Evolutionary conservation across 2,888 invertebrate species (phyloP).

Genomic region (Perdita meconis): DNA sequence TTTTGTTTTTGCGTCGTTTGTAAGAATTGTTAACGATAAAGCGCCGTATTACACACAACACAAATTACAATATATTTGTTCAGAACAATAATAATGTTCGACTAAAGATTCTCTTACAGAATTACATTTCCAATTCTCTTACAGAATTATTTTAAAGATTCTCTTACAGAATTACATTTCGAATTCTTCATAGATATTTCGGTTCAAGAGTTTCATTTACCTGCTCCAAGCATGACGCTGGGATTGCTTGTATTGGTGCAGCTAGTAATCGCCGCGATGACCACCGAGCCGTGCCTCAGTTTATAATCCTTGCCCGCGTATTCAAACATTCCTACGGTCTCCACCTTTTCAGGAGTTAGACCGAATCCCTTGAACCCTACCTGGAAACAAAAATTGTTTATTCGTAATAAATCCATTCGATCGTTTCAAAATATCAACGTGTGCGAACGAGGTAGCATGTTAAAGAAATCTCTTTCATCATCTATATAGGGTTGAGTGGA

Average conservation of each 20-base stretch:
- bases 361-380: conserved; percentile 97
- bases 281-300: conserved; percentile 95
- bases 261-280: conserved; percentile 98
- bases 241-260: conserved; percentile 99
- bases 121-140: no score
- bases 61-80: no score
- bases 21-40: no score
- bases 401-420: neutral
- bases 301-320: conserved; percentile 92
- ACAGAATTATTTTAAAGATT: no score
- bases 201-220: conserved; percentile 83
- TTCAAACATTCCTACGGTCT: conserved; percentile 89
- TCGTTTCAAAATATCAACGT: neutral
- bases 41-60: no score
- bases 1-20: neutral
- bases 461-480: no score
- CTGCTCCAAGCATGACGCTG: conserved; percentile 98
- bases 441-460: no score
- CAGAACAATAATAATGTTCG: no score
- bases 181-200: neutral
- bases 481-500: no score
- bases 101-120: no score
- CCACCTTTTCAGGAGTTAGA: conserved; percentile 88
- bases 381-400: conserved; percentile 84
- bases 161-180: no score